phyloP scores from a whole-genome alignment of 2,888 invertebrate species.

The Rhyacophila evoluta region DNA sequence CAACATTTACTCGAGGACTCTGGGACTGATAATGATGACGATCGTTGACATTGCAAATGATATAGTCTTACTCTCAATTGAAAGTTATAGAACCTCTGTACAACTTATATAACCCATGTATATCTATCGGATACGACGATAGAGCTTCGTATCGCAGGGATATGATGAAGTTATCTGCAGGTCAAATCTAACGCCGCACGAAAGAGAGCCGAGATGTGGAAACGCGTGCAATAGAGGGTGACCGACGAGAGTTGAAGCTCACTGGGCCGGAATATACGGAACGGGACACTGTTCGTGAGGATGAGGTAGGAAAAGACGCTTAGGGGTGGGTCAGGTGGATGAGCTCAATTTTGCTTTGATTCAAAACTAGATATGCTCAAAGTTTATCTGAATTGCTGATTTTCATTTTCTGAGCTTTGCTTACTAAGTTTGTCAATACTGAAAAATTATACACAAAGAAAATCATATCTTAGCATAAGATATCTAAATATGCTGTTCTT shows the following conservation, averaged over 20 bases:
- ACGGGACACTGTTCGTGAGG: conserved; percentile 13
- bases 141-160: conserved; percentile 43
- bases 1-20: too few species aligned
- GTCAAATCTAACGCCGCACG: conserved; percentile 37
- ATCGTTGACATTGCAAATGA: too few species aligned
- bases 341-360: neutral
- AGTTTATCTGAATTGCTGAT: neutral
- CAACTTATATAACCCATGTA: neutral
- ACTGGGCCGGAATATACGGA: conserved; percentile 35
- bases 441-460: too few species aligned
- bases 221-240: conserved; percentile 15
- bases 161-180: conserved; percentile 48
- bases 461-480: too few species aligned
- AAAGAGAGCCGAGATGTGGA: neutral
- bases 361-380: neutral
- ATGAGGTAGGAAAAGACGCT: neutral
- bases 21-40: too few species aligned
- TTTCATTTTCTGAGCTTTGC: too few species aligned
- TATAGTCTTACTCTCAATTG: too few species aligned
- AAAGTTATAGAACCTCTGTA: neutral
- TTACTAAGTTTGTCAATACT: too few species aligned
- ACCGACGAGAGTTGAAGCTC: conserved; percentile 28
- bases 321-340: neutral
- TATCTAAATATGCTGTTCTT: too few species aligned
- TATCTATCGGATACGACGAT: conserved; percentile 38